Percentiles rank a stretch among this genome's conserved stretches.
phyloP scores from a whole-genome alignment of 1,140 invertebrate species.

The Pseudomyrmex pallidus region DNA sequence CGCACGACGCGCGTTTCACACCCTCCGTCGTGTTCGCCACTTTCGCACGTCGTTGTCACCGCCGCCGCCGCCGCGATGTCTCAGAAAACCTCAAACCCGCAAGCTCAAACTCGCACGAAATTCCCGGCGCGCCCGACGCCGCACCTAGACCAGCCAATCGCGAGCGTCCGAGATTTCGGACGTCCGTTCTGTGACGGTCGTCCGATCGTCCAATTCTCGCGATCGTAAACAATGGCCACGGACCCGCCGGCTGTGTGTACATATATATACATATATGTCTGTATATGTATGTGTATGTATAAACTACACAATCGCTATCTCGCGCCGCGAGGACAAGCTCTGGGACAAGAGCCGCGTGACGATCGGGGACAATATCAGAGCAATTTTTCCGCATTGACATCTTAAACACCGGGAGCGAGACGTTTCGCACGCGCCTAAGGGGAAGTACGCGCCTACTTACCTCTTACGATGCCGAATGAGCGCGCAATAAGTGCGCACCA shows the following conservation, averaged over 20 bases:
- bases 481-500: conserved; percentile 47
- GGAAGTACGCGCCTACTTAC: conserved; percentile 24
- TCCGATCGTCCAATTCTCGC: conserved; percentile 23
- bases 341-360: neutral
- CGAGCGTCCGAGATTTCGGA: neutral
- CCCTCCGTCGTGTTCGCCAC: conserved; percentile 54
- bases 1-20: conserved; percentile 68
- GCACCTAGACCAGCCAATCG: conserved; percentile 7
- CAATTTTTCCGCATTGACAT: neutral
- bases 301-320: too few relatives aligned
- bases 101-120: neutral
- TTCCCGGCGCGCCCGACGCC: conserved; percentile 19
- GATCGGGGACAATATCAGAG: neutral
- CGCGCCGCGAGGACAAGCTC: neutral
- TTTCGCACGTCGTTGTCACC: neutral
- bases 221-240: conserved; percentile 39
- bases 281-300: neutral
- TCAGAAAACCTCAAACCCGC: conserved; percentile 15
- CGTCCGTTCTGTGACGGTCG: neutral
- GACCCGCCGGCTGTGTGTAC: neutral
- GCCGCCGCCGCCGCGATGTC: conserved; percentile 12
- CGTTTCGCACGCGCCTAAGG: conserved; percentile 1
- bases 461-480: conserved; percentile 37
- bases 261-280: too few relatives aligned
- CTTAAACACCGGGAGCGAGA: neutral